Base-by-base conservation (phyloP, 2,888 invertebrate genomes). In the Allacma fusca region DNA sequence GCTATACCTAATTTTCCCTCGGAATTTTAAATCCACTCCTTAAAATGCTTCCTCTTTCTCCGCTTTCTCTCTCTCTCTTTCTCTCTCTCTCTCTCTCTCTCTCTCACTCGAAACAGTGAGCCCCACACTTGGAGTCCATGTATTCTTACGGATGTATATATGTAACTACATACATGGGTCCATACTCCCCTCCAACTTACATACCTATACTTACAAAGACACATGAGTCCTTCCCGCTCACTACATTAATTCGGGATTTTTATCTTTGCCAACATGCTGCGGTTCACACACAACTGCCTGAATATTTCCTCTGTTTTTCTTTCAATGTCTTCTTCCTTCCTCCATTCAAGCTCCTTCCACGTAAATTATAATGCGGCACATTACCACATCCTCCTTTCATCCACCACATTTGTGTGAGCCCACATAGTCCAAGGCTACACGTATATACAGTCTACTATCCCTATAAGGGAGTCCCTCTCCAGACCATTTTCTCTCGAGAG, bases 241-340 rank as follows among this genome's bases (percentile, higher is more conserved):
- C 50, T 50, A 50, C 50, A 50, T 50, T 50, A 50, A n/a, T n/a
- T 50, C 50, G n/a, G 50, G 16, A 50, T 50, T 50, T 50, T 50
- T 50, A 50, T 50, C 50, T 50, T 50, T 50, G 50, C 50, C 50
- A 50, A 50, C 50, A 50, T 50, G 50, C 50, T 50, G 19, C 50
- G 19, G n/a, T 16, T 50, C 50, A 50, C 19, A 50, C 19, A 13
- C 50, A 19, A 50, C 50, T 19, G 7, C 50, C 19, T 50, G 16
- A n/a, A n/a, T 9, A 13, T 50, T 50, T 13, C 16, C 16, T 50
- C 16, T n/a, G n/a, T 50, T 50, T 13, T n/a, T 50, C 5, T 50
- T n/a, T 50, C 50, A 50, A 50, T 50, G 50, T 50, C 50, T 50
- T 50, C n/a, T 50, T 50, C n/a, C n/a, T 50, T 50, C n/a, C 50